These are phyloP conservation scores for Podarcis siculus DNA, from an alignment of 2,797 vertebrate genomes.

Conservation along the genomic window DNA sequence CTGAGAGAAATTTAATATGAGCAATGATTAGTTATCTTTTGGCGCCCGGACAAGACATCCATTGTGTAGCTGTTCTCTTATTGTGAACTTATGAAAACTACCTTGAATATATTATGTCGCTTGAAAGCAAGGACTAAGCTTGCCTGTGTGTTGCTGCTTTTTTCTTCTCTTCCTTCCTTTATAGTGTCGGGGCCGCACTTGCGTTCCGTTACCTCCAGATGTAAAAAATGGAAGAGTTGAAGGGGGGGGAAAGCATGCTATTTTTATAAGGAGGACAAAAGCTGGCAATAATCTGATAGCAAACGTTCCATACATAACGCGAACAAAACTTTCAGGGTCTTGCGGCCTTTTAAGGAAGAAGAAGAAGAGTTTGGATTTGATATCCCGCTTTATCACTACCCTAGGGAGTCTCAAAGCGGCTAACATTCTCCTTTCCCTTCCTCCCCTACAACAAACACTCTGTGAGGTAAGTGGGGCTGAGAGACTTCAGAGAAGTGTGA, in stretches of 20 bases:
- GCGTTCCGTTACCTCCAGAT: neutral
- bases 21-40: constrained; percentile 33
- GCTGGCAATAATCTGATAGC: constrained; percentile 10
- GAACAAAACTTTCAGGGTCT: neutral
- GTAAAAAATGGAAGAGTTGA: constrained; percentile 7
- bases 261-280: constrained; percentile 11
- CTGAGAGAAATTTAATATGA: constrained; percentile 11
- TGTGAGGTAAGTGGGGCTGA: too few species aligned
- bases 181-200: neutral
- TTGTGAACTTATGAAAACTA: constrained; percentile 9
- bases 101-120: constrained; percentile 8
- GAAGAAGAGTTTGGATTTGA: too few species aligned
- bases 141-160: neutral
- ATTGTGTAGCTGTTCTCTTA: constrained; percentile 24
- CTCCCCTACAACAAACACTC: too few species aligned
- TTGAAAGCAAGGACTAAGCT: constrained; percentile 31
- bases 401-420: too few species aligned
- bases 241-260: constrained; percentile 17
- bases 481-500: too few species aligned
- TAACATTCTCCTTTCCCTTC: too few species aligned
- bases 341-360: too few species aligned
- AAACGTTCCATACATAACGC: constrained; percentile 24
- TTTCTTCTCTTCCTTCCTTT: constrained; percentile 6
- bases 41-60: constrained; percentile 24
- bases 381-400: too few species aligned